phyloP scores from a whole-genome alignment of 2,113 vertebrate species.

The Sclerurus mexicanus region DNA sequence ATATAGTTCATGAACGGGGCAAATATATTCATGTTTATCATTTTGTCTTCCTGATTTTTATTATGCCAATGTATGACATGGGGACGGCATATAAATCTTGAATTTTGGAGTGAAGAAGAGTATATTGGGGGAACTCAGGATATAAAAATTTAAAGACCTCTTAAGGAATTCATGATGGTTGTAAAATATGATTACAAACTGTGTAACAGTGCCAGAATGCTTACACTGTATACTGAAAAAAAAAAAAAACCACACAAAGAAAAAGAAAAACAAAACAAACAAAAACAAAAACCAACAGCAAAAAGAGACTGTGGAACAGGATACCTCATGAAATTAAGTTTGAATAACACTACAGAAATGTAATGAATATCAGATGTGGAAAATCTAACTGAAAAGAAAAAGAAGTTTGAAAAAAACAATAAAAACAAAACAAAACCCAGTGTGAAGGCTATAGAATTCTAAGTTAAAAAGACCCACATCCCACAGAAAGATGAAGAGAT shows the following conservation, averaged over 20 bases:
- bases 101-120: background rate
- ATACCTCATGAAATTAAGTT: background rate
- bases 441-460: background rate
- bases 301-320: background rate
- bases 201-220: background rate
- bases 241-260: too few species aligned
- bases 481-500: background rate
- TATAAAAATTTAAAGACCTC: slow-evolving; percentile 1
- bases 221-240: background rate
- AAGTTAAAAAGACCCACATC: background rate
- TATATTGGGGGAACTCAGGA: background rate
- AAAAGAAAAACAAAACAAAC: background rate
- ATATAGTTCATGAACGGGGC: background rate
- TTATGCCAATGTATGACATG: background rate
- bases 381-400: background rate
- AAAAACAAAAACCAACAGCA: too few species aligned
- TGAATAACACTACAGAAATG: background rate
- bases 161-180: background rate
- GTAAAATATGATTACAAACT: slow-evolving; percentile 4
- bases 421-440: background rate
- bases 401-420: background rate
- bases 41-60: background rate
- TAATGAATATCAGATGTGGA: background rate
- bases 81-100: background rate
- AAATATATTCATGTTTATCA: background rate